Percentiles rank a stretch among this genome's conserved stretches.
Evolutionary conservation across 2,113 vertebrate genomes (phyloP).

Genomic region (Nothocercus julius): DNA sequence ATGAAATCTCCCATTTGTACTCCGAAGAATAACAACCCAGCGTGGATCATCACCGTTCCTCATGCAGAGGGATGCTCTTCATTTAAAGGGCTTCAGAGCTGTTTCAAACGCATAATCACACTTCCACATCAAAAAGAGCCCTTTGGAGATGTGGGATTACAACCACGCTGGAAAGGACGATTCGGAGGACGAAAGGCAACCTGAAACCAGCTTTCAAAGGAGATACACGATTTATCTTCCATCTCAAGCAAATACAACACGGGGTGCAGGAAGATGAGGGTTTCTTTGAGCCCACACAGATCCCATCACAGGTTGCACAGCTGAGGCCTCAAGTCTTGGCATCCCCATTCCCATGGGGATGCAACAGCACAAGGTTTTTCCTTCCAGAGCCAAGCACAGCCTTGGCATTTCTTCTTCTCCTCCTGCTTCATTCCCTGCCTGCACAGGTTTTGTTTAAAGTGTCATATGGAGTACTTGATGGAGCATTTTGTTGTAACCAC

Average conservation of each 20-base stretch:
- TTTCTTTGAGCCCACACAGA: background rate
- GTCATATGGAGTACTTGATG: background rate
- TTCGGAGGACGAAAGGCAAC: background rate
- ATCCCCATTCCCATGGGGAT: rapidly evolving
- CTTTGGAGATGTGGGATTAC: background rate
- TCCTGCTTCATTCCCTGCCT: background rate
- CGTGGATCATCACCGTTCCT: background rate
- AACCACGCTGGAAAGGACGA: background rate
- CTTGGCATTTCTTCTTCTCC: background rate
- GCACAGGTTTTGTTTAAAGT: background rate
- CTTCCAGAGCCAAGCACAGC: background rate
- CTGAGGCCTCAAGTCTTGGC: background rate
- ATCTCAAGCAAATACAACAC: background rate
- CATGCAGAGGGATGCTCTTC: background rate
- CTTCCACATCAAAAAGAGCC: background rate
- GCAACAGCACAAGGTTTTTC: background rate
- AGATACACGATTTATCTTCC: background rate
- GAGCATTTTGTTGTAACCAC: background rate
- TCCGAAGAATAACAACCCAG: background rate
- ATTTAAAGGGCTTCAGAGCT: background rate
- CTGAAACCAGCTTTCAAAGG: background rate
- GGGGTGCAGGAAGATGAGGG: background rate
- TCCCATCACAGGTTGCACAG: background rate
- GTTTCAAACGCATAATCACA: background rate
- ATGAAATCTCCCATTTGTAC: rapidly evolving